Evolutionary conservation across 1,140 invertebrate species (phyloP).

Genomic region (Drosophila albomicans): DNA sequence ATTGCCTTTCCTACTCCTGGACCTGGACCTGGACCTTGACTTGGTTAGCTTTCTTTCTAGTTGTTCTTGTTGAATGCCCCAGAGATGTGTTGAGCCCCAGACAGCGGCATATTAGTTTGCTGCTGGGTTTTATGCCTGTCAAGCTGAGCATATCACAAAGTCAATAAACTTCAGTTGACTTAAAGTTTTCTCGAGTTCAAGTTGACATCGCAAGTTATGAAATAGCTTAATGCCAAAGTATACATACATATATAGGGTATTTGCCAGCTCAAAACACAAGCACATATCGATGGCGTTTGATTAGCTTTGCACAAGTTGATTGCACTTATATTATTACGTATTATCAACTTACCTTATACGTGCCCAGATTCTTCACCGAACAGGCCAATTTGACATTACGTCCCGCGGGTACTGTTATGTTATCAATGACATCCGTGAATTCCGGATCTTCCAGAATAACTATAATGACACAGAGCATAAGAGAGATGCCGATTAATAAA

Average conservation of each 20-base stretch:
- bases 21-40: slow-evolving; percentile 20
- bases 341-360: slow-evolving; percentile 89
- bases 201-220: slow-evolving; percentile 10
- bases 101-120: slow-evolving; percentile 40
- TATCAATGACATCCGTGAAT: slow-evolving; percentile 89
- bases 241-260: slow-evolving; percentile 4
- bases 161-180: slow-evolving; percentile 25
- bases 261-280: background rate
- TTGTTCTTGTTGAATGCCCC: slow-evolving; percentile 18
- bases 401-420: slow-evolving; percentile 91
- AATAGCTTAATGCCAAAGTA: background rate
- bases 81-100: slow-evolving; percentile 17
- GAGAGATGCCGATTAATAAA: background rate
- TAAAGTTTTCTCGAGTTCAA: slow-evolving; percentile 10
- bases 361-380: slow-evolving; percentile 94
- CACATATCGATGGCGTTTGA: background rate
- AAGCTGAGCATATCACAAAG: slow-evolving; percentile 19
- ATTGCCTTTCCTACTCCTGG: background rate
- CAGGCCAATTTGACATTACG: slow-evolving; percentile 94
- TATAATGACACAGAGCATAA: slow-evolving; percentile 83
- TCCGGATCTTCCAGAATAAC: slow-evolving; percentile 89
- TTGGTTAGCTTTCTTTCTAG: slow-evolving; percentile 17
- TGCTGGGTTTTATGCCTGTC: slow-evolving; percentile 16
- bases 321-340: background rate
- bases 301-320: slow-evolving; percentile 33